phyloP scores from a whole-genome alignment of 2,888 invertebrate species.

The Scaptomyza cyrtandrae region DNA sequence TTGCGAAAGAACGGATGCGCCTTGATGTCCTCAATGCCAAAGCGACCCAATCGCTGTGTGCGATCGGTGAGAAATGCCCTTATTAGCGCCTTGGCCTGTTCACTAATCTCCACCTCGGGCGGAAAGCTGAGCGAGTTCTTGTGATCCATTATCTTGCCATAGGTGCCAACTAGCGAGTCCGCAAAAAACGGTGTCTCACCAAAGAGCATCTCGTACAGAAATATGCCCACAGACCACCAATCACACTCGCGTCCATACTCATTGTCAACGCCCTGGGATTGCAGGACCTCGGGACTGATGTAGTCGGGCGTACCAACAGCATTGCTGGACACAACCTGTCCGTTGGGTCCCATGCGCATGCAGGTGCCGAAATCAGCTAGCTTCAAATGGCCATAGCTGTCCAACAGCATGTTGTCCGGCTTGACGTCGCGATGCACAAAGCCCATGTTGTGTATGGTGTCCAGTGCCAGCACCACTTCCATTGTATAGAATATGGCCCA shows the following conservation, averaged over 20 bases:
- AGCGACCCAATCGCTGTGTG: conserved; percentile 93
- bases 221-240: conserved; percentile 99
- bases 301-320: conserved; percentile 99
- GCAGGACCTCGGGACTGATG: conserved; percentile 98
- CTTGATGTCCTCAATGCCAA: conserved; percentile 97
- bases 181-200: conserved; percentile 99
- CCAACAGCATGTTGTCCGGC: conserved; percentile 99
- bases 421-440: conserved; percentile 98
- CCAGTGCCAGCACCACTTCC: conserved; percentile 98
- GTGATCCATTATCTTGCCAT: conserved; percentile 99
- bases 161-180: conserved; percentile 98
- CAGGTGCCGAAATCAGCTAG: conserved; percentile 99
- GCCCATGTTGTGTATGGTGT: conserved; percentile 99
- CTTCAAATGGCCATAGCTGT: conserved; percentile 97
- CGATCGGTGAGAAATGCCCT: conserved; percentile 97
- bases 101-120: conserved; percentile 96
- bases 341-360: conserved; percentile 98
- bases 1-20: conserved; percentile 97
- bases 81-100: conserved; percentile 94
- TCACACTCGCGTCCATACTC: conserved; percentile 99
- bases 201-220: conserved; percentile 99
- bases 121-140: conserved; percentile 98
- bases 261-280: conserved; percentile 97
- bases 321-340: conserved; percentile 97
- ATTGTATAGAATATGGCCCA: conserved; percentile 99